A percentile compares a stretch with the other conserved stretches of the same genome.
These are phyloP conservation scores for Desmophyllum pertusum DNA, from an alignment of 92 coral and sea anemone species.

Conservation along the genomic window DNA sequence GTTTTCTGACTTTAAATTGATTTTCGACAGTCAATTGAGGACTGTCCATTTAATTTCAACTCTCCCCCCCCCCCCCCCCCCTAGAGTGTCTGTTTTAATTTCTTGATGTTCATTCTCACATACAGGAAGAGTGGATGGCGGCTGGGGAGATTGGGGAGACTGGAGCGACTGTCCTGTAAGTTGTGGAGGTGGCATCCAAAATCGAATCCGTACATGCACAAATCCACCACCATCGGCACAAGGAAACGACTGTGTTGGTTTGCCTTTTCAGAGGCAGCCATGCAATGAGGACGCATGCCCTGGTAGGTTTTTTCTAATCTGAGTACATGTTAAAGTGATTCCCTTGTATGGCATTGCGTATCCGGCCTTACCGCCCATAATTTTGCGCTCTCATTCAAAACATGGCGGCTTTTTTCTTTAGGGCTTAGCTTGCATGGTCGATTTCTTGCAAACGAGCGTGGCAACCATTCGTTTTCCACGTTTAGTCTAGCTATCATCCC, in stretches of 20 bases:
- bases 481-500: too few relatives aligned
- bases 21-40: too few relatives aligned
- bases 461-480: too few relatives aligned
- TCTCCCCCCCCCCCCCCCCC: too few relatives aligned
- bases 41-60: not conserved
- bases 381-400: too few relatives aligned
- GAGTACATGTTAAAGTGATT: too few relatives aligned
- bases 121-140: constrained; percentile 6
- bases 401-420: too few relatives aligned
- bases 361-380: too few relatives aligned
- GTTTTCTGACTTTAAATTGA: too few relatives aligned
- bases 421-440: too few relatives aligned
- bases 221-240: constrained; percentile 3
- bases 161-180: not conserved
- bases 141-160: not conserved
- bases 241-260: not conserved
- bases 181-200: not conserved
- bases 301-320: not conserved
- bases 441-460: too few relatives aligned
- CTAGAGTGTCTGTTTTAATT: not conserved
- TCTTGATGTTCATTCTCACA: not conserved
- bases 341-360: too few relatives aligned
- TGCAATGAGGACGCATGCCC: not conserved
- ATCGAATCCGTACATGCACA: not conserved
- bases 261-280: not conserved